Base-by-base conservation (phyloP, 2,888 invertebrate species). In the Hoplodrina ambigua region DNA sequence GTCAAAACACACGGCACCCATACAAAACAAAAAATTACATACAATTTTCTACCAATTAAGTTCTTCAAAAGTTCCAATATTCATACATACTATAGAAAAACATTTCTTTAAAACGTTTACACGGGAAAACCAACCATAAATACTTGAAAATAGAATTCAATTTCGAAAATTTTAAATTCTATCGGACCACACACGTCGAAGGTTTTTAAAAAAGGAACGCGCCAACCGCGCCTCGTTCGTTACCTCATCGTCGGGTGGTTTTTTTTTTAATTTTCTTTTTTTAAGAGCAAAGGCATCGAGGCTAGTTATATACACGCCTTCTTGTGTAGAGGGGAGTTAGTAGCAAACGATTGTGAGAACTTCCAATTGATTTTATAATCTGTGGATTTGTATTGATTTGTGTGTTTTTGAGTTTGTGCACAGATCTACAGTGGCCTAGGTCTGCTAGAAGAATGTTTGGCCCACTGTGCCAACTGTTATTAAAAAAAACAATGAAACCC, bases 191-290 rank as follows among this genome's bases (percentile, higher is more conserved):
- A 95, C 95, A 95, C 95, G 95, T 91, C 88, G 94, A 85, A 86
- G 88, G 89, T 88, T 92, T 94, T 94, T 93, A 93, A 95, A 95
- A 95, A 95, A 95, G 91, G 94, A 94, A 95, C 93, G 93, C 92
- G 88, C 91, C 88, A 93, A 94, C 92, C 93, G 94, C 93, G 94
- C 94, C 93, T 93, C 94, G 94, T 94, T 94, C 94, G 95, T 95
- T 95, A 94, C 95, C 94, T 95, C 95, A 95, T 94, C 94, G 92
- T 92, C 91, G 92, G 89, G 87, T 92, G 78, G 68, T 93, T 90
- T 91, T 93, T 92, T 90, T 92, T 90, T 85, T 81, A 85, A 85
- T 87, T 89, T 87, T 85, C 53, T 80, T 94, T 94, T 92, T 92
- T 92, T 90, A 76, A 75, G 89, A 86, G 89, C 89, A 80, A 90